A percentile compares a stretch with the other conserved stretches of the same genome.
phyloP scores from a whole-genome alignment of 2,797 vertebrate species.

The Hapalemur alaotrensis region DNA sequence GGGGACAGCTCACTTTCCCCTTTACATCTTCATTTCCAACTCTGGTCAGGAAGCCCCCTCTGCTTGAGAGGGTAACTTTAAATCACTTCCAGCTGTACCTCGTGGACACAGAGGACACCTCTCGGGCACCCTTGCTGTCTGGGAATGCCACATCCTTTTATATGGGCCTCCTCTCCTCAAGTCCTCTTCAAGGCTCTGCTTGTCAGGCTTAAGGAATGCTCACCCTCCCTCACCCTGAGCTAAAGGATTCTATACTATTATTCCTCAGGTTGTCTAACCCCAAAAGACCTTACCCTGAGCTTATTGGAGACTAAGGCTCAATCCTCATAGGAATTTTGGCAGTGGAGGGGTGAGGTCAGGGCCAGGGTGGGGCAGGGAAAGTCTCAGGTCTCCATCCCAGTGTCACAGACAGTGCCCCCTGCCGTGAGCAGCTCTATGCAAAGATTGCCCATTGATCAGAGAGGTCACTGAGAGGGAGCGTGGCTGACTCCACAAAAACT shows the following conservation, averaged over 20 bases:
- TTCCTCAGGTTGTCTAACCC: background rate
- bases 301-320: background rate
- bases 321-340: background rate
- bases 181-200: background rate
- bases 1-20: background rate
- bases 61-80: background rate
- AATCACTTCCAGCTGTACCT: background rate
- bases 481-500: background rate
- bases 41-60: background rate
- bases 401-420: rapidly evolving
- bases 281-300: background rate
- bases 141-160: background rate
- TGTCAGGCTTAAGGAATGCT: background rate
- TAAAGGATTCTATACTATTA: background rate
- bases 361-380: rapidly evolving
- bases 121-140: background rate
- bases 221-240: background rate
- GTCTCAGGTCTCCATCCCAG: background rate
- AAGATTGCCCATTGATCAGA: background rate
- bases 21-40: background rate
- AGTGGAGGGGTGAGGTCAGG: background rate
- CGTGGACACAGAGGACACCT: background rate
- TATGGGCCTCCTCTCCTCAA: background rate
- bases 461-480: rapidly evolving
- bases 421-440: background rate